Conservation (phyloP, 2,888 invertebrate species). For the Atethmia centrago region DNA sequence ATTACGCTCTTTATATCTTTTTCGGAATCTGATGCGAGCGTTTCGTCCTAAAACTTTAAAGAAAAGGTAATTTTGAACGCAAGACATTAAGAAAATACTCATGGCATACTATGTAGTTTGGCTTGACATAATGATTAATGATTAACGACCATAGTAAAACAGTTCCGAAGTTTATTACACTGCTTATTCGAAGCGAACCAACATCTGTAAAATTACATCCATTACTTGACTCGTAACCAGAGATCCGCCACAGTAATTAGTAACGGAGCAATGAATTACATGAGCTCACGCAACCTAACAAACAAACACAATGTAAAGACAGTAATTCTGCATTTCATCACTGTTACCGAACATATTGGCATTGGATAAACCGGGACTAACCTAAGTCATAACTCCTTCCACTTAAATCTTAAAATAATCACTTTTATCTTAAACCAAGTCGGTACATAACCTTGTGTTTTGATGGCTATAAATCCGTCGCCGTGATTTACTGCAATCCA, state of each 20-base stretch:
- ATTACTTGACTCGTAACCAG: conserved; percentile 24
- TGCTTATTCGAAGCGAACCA: conserved; percentile 17
- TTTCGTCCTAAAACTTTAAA: background rate
- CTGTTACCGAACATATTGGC: conserved; percentile 27
- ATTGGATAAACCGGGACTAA: conserved; percentile 26
- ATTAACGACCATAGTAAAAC: conserved; percentile 9
- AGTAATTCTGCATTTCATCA: conserved; percentile 23
- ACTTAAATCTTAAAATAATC: conserved; percentile 40
- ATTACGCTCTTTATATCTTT: background rate
- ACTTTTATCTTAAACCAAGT: conserved; percentile 41
- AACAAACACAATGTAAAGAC: conserved; percentile 21
- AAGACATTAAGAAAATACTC: background rate
- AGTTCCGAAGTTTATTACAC: conserved; percentile 2
- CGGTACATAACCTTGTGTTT: conserved; percentile 44
- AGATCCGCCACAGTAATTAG: conserved; percentile 34
- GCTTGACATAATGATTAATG: conserved; percentile 2
- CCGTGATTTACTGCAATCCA: conserved; percentile 53
- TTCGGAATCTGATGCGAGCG: background rate
- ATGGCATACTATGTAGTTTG: background rate
- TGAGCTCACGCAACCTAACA: conserved; percentile 2
- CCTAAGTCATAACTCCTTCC: conserved; percentile 11
- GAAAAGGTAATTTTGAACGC: background rate
- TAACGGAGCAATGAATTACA: conserved; percentile 27
- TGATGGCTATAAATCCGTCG: conserved; percentile 43
- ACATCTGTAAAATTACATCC: conserved; percentile 17